Evolutionary conservation across 92 coral and sea anemone genomes (phyloP).

Genomic region (Phymanthus crucifer): DNA sequence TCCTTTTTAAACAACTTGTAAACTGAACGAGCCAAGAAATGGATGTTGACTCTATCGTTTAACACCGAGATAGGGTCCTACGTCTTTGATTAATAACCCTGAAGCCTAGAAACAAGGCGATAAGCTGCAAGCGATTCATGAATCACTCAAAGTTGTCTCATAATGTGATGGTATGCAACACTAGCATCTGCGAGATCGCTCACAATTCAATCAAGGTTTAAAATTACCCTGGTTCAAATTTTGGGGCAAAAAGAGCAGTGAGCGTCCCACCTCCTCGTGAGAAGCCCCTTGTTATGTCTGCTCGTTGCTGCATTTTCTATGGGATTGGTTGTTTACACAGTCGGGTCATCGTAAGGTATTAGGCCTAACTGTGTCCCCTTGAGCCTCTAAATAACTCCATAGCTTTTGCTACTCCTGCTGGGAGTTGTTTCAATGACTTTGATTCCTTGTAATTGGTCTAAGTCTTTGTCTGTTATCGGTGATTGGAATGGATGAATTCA

Average conservation of each 20-base stretch:
- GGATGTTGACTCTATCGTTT: background rate
- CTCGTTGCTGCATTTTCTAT: background rate
- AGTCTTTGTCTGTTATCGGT: slow-evolving; percentile 23
- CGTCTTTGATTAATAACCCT: background rate
- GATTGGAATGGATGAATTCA: slow-evolving; percentile 23
- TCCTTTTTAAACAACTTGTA: background rate
- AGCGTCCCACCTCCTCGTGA: slow-evolving; percentile 6
- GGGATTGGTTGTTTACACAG: slow-evolving; percentile 21
- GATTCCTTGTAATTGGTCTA: slow-evolving; percentile 3
- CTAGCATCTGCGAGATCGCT: slow-evolving; percentile 23
- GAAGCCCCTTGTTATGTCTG: background rate
- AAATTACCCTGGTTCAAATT: slow-evolving; percentile 7
- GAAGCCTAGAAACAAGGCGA: background rate
- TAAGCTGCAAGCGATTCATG: slow-evolving; percentile 2
- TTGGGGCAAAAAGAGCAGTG: background rate
- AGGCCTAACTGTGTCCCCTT: background rate
- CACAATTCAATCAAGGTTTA: slow-evolving; percentile 8
- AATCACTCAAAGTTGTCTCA: slow-evolving; percentile 15
- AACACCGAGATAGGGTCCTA: background rate
- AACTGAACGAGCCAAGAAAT: background rate
- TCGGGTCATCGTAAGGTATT: background rate
- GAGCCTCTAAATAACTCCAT: background rate
- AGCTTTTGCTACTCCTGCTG: background rate
- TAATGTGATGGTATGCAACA: slow-evolving; percentile 12
- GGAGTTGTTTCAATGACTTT: background rate